Base-by-base conservation (phyloP, 2,797 vertebrate genomes). In the Galago senegalensis region DNA sequence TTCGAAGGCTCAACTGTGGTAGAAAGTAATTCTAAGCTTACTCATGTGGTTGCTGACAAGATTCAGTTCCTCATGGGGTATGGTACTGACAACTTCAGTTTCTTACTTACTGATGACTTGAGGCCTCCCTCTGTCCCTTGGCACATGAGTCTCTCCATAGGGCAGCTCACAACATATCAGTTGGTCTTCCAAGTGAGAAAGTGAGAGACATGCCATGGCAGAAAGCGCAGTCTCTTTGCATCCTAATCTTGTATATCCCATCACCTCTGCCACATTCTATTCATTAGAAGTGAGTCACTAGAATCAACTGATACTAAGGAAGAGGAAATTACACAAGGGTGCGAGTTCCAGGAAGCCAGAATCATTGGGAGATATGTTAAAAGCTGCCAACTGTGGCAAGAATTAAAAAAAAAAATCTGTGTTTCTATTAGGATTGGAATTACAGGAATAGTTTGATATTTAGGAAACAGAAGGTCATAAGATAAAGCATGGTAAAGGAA, bases 341-440 rank as follows among this genome's bases (percentile, higher is more conserved):
- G 34, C 12, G 84, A 37, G 72, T 80, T 77, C 27, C 56, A 87
- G 73, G 73, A 92, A 65, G 18, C 29, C 93, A 76, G 37, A 91
- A n/a, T 86, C 67, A 92, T 0, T 80, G 29, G 21, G 27, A 89
- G 34, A 21, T 82, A 56, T 93, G 27, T 86, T n/a, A 61, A n/a
- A 91, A 40, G 18, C 25, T 93, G 7, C 43, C 43, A 73, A 18
- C 31, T 27, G 89, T 23, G 58, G 8, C 43, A 72, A 60, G n/a
- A 13, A 94, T 92, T 87, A 87, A 10, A 34, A 88, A 12, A 94
- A 94, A 90, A 88, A 12, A 80, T 43, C 10, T 65, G 34, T 70
- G 37, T 17, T 85, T 31, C 49, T 34, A 43, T 53, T 73, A 46
- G 34, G 40, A 75, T 16, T 61, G 7, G 40, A 77, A 77, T 34